Base-by-base conservation (phyloP, 2,113 vertebrate species). In the Pyxicephalus adspersus region DNA sequence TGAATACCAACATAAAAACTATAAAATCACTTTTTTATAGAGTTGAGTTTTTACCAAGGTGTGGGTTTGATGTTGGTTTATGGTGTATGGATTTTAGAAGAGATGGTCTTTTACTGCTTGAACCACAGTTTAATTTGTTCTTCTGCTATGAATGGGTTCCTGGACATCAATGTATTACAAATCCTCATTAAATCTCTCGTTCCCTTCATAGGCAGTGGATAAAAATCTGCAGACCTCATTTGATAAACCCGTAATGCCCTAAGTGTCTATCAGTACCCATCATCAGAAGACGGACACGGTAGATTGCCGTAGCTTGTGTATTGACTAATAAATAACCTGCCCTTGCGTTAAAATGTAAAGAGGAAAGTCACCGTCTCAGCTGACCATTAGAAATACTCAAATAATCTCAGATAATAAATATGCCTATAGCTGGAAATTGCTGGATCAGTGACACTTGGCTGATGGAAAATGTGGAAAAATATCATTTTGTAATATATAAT, bases 371-470 rank as follows among this genome's bases (percentile, higher is more conserved):
- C 84, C 84, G 67, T 74, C 86, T 87, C 83, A 83, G 87, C 5
- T 84, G 81, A 83, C 87, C 88, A 86, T 89, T 87, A 89, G 84
- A 86, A 90, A 85, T 84, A 81, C 81, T 79, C 85, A 85, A 82
- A 86, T 90, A 90, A 91, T 90, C 87, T 86, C 84, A 82, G 87
- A 75, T 89, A 88, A 89, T 87, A 90, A 91, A 89, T 89, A 86
- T 87, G 84, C 90, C 88, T 89, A 91, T 91, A 87, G 86, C 84
- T 81, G 84, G 83, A 88, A 73, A 73, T 81, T 72, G 87, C 87
- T 89, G 85, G 86, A 89, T 91, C 88, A 90, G 81, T 87, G 89
- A 89, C 79, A 81, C 68, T 58, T 58, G 38, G 57, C 71, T 55
- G 58, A 58, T 58, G 54, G 22, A 68, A 28, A 52, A 79, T 65